Conservation (phyloP, 2,888 invertebrate genomes). For the Argyresthia albistria region DNA sequence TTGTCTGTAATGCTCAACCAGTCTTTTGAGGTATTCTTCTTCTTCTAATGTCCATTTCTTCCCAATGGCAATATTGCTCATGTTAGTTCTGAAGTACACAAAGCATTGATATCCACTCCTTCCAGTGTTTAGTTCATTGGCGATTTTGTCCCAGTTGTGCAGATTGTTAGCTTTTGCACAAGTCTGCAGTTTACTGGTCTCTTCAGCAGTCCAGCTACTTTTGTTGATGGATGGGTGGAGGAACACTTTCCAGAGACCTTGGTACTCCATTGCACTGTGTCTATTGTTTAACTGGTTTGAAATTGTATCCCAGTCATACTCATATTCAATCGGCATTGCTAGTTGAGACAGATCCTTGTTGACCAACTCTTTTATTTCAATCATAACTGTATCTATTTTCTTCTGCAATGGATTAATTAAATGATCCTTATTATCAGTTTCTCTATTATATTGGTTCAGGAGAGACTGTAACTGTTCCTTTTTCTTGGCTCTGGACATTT, state of each 20-base stretch:
- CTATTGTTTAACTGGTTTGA: slow-evolving; percentile 55
- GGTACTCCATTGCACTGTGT: slow-evolving; percentile 77
- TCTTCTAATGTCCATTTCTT: slow-evolving; percentile 79
- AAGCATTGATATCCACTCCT: slow-evolving; percentile 81
- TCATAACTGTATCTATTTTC: slow-evolving; percentile 23
- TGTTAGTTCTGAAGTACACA: slow-evolving; percentile 73
- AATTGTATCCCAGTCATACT: slow-evolving; percentile 75
- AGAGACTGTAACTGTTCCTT: slow-evolving; percentile 23
- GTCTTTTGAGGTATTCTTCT: slow-evolving; percentile 73
- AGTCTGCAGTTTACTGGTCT: slow-evolving; percentile 31
- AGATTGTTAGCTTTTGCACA: slow-evolving; percentile 38
- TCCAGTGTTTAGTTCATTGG: slow-evolving; percentile 63
- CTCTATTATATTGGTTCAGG: slow-evolving; percentile 25
- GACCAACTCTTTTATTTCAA: slow-evolving; percentile 7
- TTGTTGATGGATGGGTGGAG: slow-evolving; percentile 78
- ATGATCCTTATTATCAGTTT: slow-evolving; percentile 10
- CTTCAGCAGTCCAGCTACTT: slow-evolving; percentile 34
- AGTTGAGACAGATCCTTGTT: slow-evolving; percentile 28
- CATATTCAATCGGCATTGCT: slow-evolving; percentile 38
- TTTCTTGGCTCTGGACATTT: slow-evolving; percentile 31
- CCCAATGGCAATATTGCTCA: slow-evolving; percentile 30
- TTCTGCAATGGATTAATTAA: slow-evolving; percentile 15
- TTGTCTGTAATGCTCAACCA: slow-evolving; percentile 75
- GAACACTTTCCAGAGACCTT: slow-evolving; percentile 80
- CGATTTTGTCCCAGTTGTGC: slow-evolving; percentile 79